Evolutionary conservation across 2,888 invertebrate species (phyloP), one percentile per base, ranked within the genome.

Genomic region (Caenorhabditis sp.): DNA sequence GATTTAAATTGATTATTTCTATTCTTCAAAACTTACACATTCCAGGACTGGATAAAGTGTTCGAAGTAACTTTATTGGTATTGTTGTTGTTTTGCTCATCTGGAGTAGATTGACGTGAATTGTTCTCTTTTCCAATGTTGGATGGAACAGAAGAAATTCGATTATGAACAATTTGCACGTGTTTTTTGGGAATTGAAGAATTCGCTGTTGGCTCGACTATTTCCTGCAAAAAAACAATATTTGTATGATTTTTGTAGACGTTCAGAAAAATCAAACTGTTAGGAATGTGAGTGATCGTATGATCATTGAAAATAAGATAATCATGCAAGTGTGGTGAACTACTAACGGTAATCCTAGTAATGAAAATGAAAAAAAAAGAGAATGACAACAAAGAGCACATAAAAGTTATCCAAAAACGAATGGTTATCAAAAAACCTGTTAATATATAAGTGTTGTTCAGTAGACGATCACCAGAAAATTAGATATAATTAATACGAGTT

Each of bases 1-100:
- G 2, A 21, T 19, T 24, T 19, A 4, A 12, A n/a, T 14, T n/a
- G n/a, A n/a, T 59, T 1, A 1, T 17, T 10, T 26, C 6, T n/a
- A 21, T 23, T 17, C 0, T 1, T n/a, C 19, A 12, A 50, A 21
- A 67, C 67, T 54, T 17, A 73, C 68, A 50, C 54, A 63, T 66
- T 60, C 73, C 73, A 4, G 72, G 67, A 54, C 67, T 72, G 5
- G 67, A 62, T 36, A 62, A 19, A 37, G 50, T 19, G 10, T 67
- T 69, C 1, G 37, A 10, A 17, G 8, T 24, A 0, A 55, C 58
- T 31, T 60, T 63, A 58, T 37, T 66, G 31, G 31, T 31, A 21
- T 55, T 63, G 36, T 75, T 75, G 37, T 69, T 75, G 54, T 69
- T 70, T 31, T 67, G 66, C 55, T 67, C 69, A 62, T 75, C 69